Percentiles rank a stretch among this genome's conserved stretches.
phyloP scores from a whole-genome alignment of 2,888 invertebrate genomes.

The Chesias legatella region DNA sequence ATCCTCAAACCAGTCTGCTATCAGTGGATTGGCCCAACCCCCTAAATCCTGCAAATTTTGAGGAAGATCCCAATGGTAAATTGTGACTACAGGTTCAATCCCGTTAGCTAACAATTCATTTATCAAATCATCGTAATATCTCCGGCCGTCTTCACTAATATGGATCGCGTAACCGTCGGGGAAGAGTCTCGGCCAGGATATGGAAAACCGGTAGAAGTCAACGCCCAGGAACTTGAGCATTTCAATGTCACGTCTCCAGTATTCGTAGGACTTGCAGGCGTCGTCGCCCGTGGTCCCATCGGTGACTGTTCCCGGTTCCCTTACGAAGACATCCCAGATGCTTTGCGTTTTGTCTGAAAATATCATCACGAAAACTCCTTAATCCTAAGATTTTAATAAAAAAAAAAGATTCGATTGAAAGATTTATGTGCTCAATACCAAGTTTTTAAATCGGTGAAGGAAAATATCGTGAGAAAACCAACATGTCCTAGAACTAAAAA shows the following conservation, averaged over 20 bases:
- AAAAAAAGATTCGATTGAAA: too few species aligned
- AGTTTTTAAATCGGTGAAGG: too few species aligned
- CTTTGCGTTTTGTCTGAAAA: conserved; percentile 74
- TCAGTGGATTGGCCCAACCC: conserved; percentile 73
- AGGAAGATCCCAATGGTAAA: conserved; percentile 80
- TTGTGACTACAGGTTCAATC: conserved; percentile 81
- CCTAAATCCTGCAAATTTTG: conserved; percentile 78
- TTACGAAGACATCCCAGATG: conserved; percentile 82
- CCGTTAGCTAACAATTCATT: conserved; percentile 78
- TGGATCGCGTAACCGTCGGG: conserved; percentile 77
- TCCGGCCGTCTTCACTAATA: conserved; percentile 80
- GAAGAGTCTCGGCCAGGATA: conserved; percentile 83
- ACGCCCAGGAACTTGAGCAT: conserved; percentile 68
- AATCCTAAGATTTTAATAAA: too few species aligned
- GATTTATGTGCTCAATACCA: too few species aligned
- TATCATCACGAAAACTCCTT: too few species aligned
- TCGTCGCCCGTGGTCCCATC: conserved; percentile 80
- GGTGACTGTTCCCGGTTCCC: conserved; percentile 64
- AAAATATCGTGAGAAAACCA: too few species aligned
- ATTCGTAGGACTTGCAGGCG: conserved; percentile 82
- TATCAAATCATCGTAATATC: conserved; percentile 84
- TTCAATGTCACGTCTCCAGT: conserved; percentile 76
- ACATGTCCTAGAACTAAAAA: too few species aligned
- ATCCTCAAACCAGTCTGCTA: conserved; percentile 70
- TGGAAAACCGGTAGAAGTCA: conserved; percentile 79